Base-by-base conservation (phyloP, 2,797 vertebrate species). In the Zalophus californianus region DNA sequence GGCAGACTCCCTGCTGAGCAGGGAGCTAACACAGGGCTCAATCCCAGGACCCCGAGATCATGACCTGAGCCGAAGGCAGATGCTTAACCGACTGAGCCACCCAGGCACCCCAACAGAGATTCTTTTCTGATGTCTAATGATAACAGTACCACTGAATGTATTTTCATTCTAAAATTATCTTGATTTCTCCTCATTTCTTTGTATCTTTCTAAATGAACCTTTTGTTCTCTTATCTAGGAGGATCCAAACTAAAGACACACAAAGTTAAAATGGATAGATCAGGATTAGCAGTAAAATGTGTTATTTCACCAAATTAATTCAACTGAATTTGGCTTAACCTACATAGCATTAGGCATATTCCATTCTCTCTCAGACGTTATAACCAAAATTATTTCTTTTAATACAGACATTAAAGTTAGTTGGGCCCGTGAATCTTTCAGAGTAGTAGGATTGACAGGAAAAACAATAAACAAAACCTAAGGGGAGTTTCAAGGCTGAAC, bases 181-280 rank as follows among this genome's bases (percentile, higher is more conserved):
- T 20, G n/a, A 84, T 66, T 90, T 95, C 44, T 41, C 68, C 35
- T 87, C 10, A 87, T 87, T 86, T 90, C 73, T 83, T 95, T 60
- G 27, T 77, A 75, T 44, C 44, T 89, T 96, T 92, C 85, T 90
- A 85, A 96, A 95, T 62, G n/a, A 96, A 78, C 38, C n/a, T 35
- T 94, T 72, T 85, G 70, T 77, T 48, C 52, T 91, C 48, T 85
- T 78, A 86, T 56, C 27, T 79, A 62, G 70, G 25, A 84, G 20
- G 32, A 92, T 66, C 54, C 68, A 94, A 93, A 93, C n/a, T 64
- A 95, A 86, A 93, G 84, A 84, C 23, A 86, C 52, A 93, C 35
- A 18, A 87, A 82, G 54, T 11, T 88, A 77, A 91, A 38, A 78
- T 29, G 44, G n/a, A 86, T n/a, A n/a, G 11, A 58, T 54, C 14